Conservation (phyloP, 2,113 vertebrate species). For the Panurus biarmicus region DNA sequence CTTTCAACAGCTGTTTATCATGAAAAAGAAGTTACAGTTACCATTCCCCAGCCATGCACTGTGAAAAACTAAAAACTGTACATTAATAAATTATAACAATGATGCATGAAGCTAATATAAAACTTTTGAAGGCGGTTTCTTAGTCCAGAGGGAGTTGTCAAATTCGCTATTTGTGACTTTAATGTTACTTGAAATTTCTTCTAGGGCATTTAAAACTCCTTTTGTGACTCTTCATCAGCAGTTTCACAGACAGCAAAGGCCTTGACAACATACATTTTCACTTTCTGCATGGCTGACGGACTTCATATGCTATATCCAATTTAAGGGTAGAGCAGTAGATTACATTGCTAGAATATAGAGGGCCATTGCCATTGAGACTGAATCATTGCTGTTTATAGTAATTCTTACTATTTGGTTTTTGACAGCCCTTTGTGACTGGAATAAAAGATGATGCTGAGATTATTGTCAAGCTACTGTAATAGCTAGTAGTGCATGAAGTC, state of each 20-base stretch:
- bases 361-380: conserved; percentile 32
- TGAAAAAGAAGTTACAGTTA: conserved; percentile 62
- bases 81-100: conserved; percentile 66
- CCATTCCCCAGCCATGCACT: conserved; percentile 23
- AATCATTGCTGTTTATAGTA: conserved; percentile 56
- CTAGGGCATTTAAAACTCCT: conserved; percentile 54
- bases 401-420: conserved; percentile 65
- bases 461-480: conserved; percentile 26
- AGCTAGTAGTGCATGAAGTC: neutral
- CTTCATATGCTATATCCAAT: conserved; percentile 63
- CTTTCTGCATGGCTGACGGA: conserved; percentile 66
- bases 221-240: conserved; percentile 60
- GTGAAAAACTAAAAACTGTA: conserved; percentile 40
- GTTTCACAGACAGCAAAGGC: conserved; percentile 45
- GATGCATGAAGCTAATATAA: conserved; percentile 60
- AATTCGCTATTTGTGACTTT: conserved; percentile 50
- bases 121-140: conserved; percentile 50
- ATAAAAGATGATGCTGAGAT: conserved; percentile 42
- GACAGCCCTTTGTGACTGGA: conserved; percentile 56
- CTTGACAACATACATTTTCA: conserved; percentile 52
- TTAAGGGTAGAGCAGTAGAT: conserved; percentile 61
- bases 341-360: conserved; percentile 58
- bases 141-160: conserved; percentile 37
- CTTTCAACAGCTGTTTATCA: conserved; percentile 59
- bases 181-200: conserved; percentile 58